Conservation (phyloP, 2,113 vertebrate genomes). For the Mystacornis crossleyi region DNA sequence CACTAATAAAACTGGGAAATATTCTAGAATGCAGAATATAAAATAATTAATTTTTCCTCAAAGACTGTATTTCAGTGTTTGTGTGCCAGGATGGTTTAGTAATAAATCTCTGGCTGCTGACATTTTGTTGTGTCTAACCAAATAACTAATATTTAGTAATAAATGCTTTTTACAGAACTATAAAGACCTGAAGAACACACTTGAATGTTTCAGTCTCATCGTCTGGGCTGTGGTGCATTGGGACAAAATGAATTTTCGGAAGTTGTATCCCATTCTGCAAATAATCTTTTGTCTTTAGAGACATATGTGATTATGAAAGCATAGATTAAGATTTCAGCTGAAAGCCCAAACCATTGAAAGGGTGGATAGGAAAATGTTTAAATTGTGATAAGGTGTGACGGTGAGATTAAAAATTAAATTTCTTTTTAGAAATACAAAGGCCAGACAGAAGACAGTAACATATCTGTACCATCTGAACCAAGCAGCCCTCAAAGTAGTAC, state of each 20-base stretch:
- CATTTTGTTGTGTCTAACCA: background rate
- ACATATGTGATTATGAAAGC: background rate
- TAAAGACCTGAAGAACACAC: background rate
- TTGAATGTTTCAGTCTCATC: background rate
- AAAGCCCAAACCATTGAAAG: background rate
- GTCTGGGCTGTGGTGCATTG: background rate
- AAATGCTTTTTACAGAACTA: background rate
- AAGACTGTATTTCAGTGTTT: background rate
- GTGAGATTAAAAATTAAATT: background rate
- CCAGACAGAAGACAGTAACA: conserved; percentile 89
- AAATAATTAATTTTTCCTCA: background rate
- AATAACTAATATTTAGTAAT: background rate
- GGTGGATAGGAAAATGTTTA: background rate
- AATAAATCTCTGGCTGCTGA: background rate
- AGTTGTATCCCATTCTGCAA: background rate
- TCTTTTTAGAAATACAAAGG: conserved; percentile 90
- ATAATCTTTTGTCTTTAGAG: background rate
- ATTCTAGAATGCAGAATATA: background rate
- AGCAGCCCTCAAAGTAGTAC: conserved; percentile 96
- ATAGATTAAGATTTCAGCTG: background rate
- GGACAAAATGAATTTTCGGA: background rate
- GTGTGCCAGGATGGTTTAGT: background rate
- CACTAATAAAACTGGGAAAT: background rate
- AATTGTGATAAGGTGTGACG: background rate
- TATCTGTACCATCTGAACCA: conserved; percentile 89